A percentile compares a stretch with the other conserved stretches of the same genome.
phyloP scores from a whole-genome alignment of 2,113 vertebrate species.

The Toxotes jaculatrix region DNA sequence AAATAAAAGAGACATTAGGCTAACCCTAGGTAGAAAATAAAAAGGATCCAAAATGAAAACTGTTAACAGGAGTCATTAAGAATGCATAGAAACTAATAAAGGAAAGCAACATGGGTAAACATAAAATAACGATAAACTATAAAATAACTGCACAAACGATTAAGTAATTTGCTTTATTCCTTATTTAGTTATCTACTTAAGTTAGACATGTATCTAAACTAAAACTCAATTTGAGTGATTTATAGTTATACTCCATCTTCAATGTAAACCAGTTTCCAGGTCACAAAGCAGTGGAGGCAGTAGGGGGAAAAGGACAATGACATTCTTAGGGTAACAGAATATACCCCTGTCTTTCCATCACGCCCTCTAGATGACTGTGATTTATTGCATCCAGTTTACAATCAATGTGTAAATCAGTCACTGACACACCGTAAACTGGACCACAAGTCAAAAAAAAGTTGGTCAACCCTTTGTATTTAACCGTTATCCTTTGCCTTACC shows the following conservation, averaged over 20 bases:
- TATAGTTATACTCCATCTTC: not conserved
- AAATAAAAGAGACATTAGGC: not conserved
- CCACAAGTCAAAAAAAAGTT: not conserved
- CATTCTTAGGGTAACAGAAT: slow-evolving; percentile 8
- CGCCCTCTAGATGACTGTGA: not conserved
- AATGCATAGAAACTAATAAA: not conserved
- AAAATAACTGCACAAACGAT: not conserved
- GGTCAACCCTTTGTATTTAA: not conserved
- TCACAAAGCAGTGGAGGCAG: not conserved
- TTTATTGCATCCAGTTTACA: not conserved
- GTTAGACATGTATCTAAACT: not conserved
- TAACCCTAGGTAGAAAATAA: not conserved
- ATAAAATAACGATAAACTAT: not conserved
- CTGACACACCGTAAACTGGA: not conserved
- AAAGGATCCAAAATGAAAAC: not conserved
- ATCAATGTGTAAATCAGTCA: slow-evolving; percentile 14
- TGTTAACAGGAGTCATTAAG: not conserved
- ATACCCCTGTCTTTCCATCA: slow-evolving; percentile 3
- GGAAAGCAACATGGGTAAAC: not conserved
- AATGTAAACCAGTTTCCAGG: not conserved
- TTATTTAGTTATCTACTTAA: not conserved
- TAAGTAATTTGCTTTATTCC: not conserved
- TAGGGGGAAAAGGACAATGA: not conserved
- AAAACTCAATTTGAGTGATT: not conserved
- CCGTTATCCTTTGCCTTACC: not conserved